Base-by-base conservation (phyloP, 64 coral and sea anemone species). In the Acropora tenuis region DNA sequence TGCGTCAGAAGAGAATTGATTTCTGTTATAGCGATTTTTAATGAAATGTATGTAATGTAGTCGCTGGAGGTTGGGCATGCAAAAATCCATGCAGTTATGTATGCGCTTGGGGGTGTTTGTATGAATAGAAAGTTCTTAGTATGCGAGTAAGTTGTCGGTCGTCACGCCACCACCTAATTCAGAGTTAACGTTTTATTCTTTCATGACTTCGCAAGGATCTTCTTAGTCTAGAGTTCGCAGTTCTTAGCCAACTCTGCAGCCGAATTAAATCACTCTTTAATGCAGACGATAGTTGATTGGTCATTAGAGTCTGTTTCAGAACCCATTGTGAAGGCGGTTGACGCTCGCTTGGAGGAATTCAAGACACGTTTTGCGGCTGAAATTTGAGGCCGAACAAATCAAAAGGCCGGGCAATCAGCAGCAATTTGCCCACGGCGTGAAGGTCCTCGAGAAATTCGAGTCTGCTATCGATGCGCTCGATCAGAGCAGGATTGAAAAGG, bases 341-440 rank as follows among this genome's bases (percentile, higher is more conserved):
- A 73, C 30, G 71, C 15, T 41, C 2, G 71, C n/a, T 8, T 43
- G 30, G 71, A 73, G 16, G 71, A 43, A 7, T 73, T 73, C 30
- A 73, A 19, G 18, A 73, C 5, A 19, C 71, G 71, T 0, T 73
- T 73, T 8, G 18, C 71, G 71, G 71, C 30, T 41, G 30, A 41
- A 73, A 73, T 41, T 73, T 30, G 71, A 73, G 18, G 30, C 71
- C 30, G 41, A 73, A 19, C 71, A 73, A 30, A 41, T 73, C 6
- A 1, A 30, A 30, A 73, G 20, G 18, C 71, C 71, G 18, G 82
- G 93, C 3, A 95, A 95, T 48, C 74, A 86, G 50, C 93, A 95
- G 19, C 89, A 95, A 52, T 87, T 95, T 19, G 83, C 77, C 75
- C 89, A 87, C 77, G 47, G 65, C 45, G 81, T 91, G 16, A 78